Evolutionary conservation across 2,797 vertebrate species (phyloP).

Genomic region (Thalassophryne amazonica): DNA sequence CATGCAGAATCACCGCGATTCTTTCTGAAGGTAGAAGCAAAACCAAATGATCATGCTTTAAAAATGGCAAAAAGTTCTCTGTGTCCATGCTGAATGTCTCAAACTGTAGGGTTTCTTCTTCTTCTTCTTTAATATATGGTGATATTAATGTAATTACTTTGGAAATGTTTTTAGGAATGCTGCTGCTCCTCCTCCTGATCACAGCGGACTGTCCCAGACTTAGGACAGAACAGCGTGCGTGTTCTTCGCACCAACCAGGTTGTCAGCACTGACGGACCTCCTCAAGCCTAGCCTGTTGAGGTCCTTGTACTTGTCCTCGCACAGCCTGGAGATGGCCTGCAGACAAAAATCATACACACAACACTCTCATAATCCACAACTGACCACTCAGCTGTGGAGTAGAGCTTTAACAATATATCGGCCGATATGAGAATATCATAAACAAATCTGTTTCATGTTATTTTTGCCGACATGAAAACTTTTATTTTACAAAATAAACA

Average conservation of each 20-base stretch:
- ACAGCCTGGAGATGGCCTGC: slow-evolving; percentile 96
- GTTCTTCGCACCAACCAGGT: slow-evolving; percentile 87
- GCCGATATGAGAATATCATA: no score
- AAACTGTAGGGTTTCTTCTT: no score
- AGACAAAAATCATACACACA: not conserved
- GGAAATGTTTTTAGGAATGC: slow-evolving; percentile 5
- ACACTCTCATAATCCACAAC: no score
- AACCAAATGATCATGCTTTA: slow-evolving; percentile 44
- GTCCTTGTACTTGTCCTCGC: slow-evolving; percentile 97
- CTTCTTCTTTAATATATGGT: not conserved
- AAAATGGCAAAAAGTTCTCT: slow-evolving; percentile 32
- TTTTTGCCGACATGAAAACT: no score
- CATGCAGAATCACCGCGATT: slow-evolving; percentile 23
- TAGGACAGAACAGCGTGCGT: slow-evolving; percentile 93
- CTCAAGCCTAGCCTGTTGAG: slow-evolving; percentile 87
- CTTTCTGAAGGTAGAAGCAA: slow-evolving; percentile 30
- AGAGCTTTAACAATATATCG: no score
- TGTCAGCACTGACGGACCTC: slow-evolving; percentile 92
- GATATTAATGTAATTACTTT: slow-evolving; percentile 18
- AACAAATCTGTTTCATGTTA: no score
- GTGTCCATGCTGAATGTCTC: no score
- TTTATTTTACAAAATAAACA: no score
- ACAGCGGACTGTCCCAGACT: slow-evolving; percentile 16
- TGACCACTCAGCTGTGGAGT: no score
- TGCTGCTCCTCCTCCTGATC: not conserved